Evolutionary conservation across 1,140 invertebrate species (phyloP).

Genomic region (Temnothorax nylanderi): DNA sequence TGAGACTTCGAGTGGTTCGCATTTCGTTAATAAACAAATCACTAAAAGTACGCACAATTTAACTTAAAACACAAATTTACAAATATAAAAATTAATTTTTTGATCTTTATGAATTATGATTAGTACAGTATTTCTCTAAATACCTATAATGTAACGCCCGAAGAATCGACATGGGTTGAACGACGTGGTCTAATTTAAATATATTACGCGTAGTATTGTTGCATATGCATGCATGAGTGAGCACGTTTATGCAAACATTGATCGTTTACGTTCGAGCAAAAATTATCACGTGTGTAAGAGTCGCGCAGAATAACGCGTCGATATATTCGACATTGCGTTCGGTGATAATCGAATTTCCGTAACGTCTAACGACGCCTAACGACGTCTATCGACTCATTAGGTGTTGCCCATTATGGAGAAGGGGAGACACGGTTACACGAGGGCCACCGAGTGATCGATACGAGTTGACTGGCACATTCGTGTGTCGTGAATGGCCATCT

Average conservation of each 20-base stretch:
- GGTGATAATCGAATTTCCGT: slow-evolving; percentile 70
- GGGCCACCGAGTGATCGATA: slow-evolving; percentile 69
- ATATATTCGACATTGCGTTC: slow-evolving; percentile 20
- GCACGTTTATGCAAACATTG: background rate
- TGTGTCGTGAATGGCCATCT: background rate
- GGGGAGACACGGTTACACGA: slow-evolving; percentile 66
- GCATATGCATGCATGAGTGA: no score
- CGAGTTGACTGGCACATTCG: slow-evolving; percentile 50
- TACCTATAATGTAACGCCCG: background rate
- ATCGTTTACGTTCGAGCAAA: slow-evolving; percentile 11
- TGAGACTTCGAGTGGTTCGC: background rate
- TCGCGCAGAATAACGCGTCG: background rate
- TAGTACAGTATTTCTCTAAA: background rate
- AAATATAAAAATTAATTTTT: background rate
- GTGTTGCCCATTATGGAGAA: slow-evolving; percentile 61
- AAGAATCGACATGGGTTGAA: background rate
- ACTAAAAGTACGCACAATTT: background rate
- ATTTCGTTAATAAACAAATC: background rate
- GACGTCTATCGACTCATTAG: slow-evolving; percentile 72
- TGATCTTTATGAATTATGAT: background rate
- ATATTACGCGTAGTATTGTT: background rate
- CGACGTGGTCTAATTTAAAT: background rate
- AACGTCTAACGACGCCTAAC: slow-evolving; percentile 69
- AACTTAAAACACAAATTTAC: background rate
- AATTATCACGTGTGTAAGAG: background rate